Conservation (phyloP, 1,140 invertebrate genomes). For the Drosophila insularis region DNA sequence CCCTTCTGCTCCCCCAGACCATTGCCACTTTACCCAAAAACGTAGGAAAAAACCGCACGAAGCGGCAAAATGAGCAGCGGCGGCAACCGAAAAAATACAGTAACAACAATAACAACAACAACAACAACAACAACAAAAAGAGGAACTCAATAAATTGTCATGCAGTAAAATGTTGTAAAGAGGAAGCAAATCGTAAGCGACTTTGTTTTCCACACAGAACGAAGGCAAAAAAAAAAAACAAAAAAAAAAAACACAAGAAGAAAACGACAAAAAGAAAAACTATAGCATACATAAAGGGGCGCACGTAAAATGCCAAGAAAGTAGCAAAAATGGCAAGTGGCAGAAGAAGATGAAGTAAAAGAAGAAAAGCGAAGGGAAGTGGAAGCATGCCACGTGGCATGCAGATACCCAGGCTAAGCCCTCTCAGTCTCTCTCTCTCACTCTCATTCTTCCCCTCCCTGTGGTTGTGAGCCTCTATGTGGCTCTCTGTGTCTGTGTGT, state of each 20-base stretch:
- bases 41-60: neutral
- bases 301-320: conserved; percentile 74
- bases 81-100: too few species aligned
- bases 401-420: conserved; percentile 39
- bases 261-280: conserved; percentile 19
- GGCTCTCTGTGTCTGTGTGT: neutral
- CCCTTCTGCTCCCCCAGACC: neutral
- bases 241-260: conserved; percentile 8
- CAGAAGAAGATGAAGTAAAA: neutral
- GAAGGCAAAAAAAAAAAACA: conserved; percentile 22
- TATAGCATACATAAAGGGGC: conserved; percentile 40
- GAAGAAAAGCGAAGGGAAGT: too few species aligned
- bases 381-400: conserved; percentile 30
- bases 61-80: conserved; percentile 29
- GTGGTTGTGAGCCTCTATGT: neutral
- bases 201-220: conserved; percentile 70
- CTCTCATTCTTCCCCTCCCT: conserved; percentile 22
- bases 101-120: conserved; percentile 24
- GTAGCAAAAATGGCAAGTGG: conserved; percentile 61
- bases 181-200: conserved; percentile 60
- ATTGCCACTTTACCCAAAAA: neutral
- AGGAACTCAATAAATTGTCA: conserved; percentile 80
- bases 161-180: conserved; percentile 73
- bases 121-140: conserved; percentile 40
- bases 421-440: conserved; percentile 19